These are phyloP conservation scores for Xestoiulus laeticollis DNA, from an alignment of 2,888 invertebrate species.

Conservation along the genomic window DNA sequence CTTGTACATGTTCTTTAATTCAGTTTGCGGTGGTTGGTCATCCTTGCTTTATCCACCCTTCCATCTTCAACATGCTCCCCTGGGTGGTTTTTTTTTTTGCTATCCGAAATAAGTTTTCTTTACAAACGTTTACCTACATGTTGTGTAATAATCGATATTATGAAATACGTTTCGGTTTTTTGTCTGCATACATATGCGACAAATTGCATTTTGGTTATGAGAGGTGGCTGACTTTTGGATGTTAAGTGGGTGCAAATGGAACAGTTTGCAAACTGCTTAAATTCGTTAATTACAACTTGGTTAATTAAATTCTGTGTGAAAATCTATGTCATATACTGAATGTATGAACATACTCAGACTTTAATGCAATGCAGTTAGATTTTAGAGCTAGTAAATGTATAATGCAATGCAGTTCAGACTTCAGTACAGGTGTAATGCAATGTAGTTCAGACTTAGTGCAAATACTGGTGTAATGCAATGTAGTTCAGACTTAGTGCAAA, in stretches of 20 bases:
- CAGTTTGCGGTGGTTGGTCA: not conserved
- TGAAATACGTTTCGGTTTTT: constrained; percentile 1
- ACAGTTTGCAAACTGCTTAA: not conserved
- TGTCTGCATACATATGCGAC: not conserved
- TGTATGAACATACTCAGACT: no score
- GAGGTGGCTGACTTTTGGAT: not conserved
- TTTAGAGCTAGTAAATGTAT: no score
- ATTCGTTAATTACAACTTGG: no score
- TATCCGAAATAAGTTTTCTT: constrained; percentile 1
- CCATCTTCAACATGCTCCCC: not conserved
- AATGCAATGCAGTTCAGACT: no score
- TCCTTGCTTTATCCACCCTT: not conserved
- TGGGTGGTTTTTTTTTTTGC: not conserved
- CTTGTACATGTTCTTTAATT: not conserved
- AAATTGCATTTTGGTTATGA: constrained; percentile 8
- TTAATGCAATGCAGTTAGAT: no score
- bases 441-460: no score
- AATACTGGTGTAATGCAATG: no score
- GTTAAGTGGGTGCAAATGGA: not conserved
- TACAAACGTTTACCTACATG: not conserved
- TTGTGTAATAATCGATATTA: constrained; percentile 15
- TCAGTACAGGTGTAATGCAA: no score
- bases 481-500: no score
- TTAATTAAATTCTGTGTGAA: no score
- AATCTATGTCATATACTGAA: no score